A percentile compares a stretch with the other conserved stretches of the same genome.
Evolutionary conservation across 2,797 vertebrate genomes (phyloP).

Genomic region (Bradypodion ventrale): DNA sequence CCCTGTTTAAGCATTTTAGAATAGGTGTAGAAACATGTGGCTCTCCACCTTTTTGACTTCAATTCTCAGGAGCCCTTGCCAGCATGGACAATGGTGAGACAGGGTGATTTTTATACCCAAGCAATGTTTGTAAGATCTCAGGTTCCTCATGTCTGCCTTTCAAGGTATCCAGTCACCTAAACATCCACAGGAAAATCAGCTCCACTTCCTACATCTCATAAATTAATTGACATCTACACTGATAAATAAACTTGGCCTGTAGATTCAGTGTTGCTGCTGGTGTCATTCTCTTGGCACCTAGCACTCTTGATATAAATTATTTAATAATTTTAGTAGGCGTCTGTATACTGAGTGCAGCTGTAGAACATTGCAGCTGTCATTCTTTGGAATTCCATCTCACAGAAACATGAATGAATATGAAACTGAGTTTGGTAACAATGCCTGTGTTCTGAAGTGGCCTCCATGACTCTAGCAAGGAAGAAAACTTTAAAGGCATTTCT

Average conservation of each 20-base stretch:
- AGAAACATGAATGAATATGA: neutral
- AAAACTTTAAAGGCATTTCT: neutral
- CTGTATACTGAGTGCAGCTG: neutral
- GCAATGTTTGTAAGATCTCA: neutral
- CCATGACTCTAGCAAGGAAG: neutral
- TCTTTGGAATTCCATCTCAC: neutral
- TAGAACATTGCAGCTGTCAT: neutral
- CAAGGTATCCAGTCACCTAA: neutral
- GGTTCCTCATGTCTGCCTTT: too few species aligned
- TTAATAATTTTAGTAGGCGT: constrained; percentile 21
- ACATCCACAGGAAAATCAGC: neutral
- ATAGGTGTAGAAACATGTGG: too few species aligned
- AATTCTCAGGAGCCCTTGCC: neutral
- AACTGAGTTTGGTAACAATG: neutral
- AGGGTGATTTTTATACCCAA: neutral
- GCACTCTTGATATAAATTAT: constrained; percentile 6
- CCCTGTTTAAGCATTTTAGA: too few species aligned
- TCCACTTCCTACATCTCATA: too few species aligned
- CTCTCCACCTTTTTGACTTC: too few species aligned
- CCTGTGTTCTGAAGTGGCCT: neutral
- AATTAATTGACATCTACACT: too few species aligned
- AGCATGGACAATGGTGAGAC: neutral
- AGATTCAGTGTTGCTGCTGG: neutral
- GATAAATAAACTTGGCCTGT: too few species aligned
- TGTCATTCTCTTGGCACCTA: neutral